Evolutionary conservation across 2,888 invertebrate species (phyloP).

Genomic region (Mamestra brassicae): DNA sequence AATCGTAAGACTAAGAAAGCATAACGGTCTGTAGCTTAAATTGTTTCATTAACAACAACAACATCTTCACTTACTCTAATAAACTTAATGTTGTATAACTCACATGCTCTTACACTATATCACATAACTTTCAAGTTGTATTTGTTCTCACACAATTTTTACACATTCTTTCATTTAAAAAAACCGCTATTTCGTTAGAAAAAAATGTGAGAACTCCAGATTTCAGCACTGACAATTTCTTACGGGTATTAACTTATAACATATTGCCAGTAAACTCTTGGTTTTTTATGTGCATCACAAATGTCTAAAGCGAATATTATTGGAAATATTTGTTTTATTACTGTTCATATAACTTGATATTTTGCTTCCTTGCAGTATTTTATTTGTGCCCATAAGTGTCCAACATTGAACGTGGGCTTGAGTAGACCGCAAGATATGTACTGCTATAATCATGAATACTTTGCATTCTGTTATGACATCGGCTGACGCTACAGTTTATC

Average conservation of each 20-base stretch:
- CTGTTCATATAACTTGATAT: conserved; percentile 31
- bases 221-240: conserved; percentile 34
- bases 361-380: conserved; percentile 43
- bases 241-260: conserved; percentile 32
- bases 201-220: conserved; percentile 48
- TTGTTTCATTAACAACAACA: neutral
- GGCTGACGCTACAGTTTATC: conserved; percentile 8
- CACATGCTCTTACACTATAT: conserved; percentile 1
- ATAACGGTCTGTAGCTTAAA: conserved; percentile 1
- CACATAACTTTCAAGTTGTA: neutral
- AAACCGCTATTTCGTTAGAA: conserved; percentile 17
- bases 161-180: conserved; percentile 19
- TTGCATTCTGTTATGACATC: conserved; percentile 22
- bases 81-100: conserved; percentile 14
- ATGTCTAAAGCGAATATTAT: conserved; percentile 31
- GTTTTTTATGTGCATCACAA: conserved; percentile 49
- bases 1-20: conserved; percentile 24
- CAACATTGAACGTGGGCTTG: conserved; percentile 18
- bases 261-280: conserved; percentile 40
- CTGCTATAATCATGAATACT: conserved; percentile 36
- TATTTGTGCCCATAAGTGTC: conserved; percentile 31
- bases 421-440: conserved; percentile 36
- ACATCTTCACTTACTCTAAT: neutral
- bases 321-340: conserved; percentile 40
- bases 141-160: conserved; percentile 19